Evolutionary conservation across 1,140 invertebrate species (phyloP).

Genomic region (Conus betulinus): DNA sequence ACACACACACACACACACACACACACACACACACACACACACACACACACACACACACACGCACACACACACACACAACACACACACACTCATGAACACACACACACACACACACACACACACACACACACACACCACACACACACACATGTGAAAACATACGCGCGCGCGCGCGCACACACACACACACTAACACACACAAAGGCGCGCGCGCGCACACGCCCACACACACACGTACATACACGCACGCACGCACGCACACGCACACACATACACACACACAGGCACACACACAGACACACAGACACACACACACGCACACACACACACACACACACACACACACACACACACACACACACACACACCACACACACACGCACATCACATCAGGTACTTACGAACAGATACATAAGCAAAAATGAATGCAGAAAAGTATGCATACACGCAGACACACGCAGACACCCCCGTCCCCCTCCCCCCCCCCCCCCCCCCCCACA

Average conservation of each 20-base stretch:
- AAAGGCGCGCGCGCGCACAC: neutral
- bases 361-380: neutral
- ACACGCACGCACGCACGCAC: neutral
- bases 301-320: neutral
- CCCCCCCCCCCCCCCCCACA: too few relatives aligned
- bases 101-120: too few relatives aligned
- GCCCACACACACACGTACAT: neutral
- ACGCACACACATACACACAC: constrained; percentile 2
- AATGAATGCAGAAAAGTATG: too few relatives aligned
- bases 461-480: too few relatives aligned
- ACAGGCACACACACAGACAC: neutral
- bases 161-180: neutral
- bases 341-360: neutral
- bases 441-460: too few relatives aligned
- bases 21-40: neutral
- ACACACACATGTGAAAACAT: too few relatives aligned
- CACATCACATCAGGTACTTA: too few relatives aligned
- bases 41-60: neutral
- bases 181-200: neutral
- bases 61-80: too few relatives aligned
- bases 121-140: too few relatives aligned
- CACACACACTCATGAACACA: too few relatives aligned
- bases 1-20: neutral
- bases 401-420: too few relatives aligned
- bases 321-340: neutral